Percentiles rank a stretch among this genome's conserved stretches.
phyloP scores from a whole-genome alignment of 1,140 invertebrate genomes.

The Aradophagus sp. region DNA sequence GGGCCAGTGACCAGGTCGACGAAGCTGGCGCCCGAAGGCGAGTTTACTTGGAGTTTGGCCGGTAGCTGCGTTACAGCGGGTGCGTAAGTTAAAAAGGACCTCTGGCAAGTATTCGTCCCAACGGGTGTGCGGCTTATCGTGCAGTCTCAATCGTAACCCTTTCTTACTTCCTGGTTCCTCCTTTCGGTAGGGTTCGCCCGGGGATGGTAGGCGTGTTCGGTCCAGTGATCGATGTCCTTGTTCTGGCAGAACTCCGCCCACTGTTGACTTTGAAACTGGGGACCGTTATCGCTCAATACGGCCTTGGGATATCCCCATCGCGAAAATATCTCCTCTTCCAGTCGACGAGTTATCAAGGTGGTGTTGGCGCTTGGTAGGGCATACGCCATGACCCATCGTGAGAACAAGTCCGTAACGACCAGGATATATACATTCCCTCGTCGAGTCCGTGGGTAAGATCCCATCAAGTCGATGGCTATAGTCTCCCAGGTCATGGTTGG shows the following conservation, averaged over 20 bases:
- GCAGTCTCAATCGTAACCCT: constrained; percentile 34
- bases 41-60: too few relatives aligned
- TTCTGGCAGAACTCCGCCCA: not conserved
- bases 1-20: too few relatives aligned
- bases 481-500: constrained; percentile 9
- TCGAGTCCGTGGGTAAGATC: constrained; percentile 6
- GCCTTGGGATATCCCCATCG: constrained; percentile 32
- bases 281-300: constrained; percentile 13
- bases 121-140: too few relatives aligned
- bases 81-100: too few relatives aligned
- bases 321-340: constrained; percentile 21
- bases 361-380: constrained; percentile 1
- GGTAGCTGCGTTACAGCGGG: too few relatives aligned
- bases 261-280: constrained; percentile 30
- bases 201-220: not conserved
- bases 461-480: constrained; percentile 23
- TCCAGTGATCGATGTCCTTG: not conserved
- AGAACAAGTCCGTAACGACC: constrained; percentile 31
- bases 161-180: constrained; percentile 36
- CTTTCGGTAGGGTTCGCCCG: not conserved
- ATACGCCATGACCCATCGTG: constrained; percentile 32
- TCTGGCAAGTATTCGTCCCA: too few relatives aligned
- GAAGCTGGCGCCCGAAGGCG: too few relatives aligned
- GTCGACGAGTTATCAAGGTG: not conserved
- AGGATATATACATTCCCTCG: constrained; percentile 9